Evolutionary conservation across 2,888 invertebrate genomes (phyloP), one percentile per base, ranked within the genome.

Genomic region (Zaprionus bogoriensis): DNA sequence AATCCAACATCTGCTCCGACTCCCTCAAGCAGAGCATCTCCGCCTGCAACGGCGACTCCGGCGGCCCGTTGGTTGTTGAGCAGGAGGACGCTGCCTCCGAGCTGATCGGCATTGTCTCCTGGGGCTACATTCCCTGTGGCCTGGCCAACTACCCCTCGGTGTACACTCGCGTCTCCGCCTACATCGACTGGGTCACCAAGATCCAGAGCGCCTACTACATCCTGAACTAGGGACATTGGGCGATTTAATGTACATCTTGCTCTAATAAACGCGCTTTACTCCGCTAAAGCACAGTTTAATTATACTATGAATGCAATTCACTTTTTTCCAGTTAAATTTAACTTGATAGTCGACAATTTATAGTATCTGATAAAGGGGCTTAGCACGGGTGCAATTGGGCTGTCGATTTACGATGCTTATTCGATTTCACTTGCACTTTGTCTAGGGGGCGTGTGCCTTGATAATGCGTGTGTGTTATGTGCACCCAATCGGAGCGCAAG

Each of bases 81-180:
- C 6, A 19, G 4, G 19, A 54, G 0, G 48, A 66, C 27, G 63
- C 72, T 4, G 10, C 76, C 27, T 42, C 77, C 36, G 80, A 89
- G 46, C 82, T 91, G 38, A 85, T 92, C 52, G 92, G 92, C 58
- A 64, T 92, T 38, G 92, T 92, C 10, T 92, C 92, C 27, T 92
- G 92, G 92, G 92, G 92, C n/a, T 81, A 82, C 27, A 88, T 90
- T 52, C 92, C 92, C 30, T 92, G 92, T 53, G 92, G 92, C 4
- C 1, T 57, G 3, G 64, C 52, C 10, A 87, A 89, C 23, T 12
- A 64, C n/a, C 92, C 92, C 3, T 91, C 92, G 0, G 89, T 92
- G 6, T 92, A 90, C 77, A 92, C 92, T 0, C 89, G 91, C 7
- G 89, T 91, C 1, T 90, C 92, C 0, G 85, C 90, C 17, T 92